Base-by-base conservation (phyloP, 2,888 invertebrate species). In the Macrophya alboannulata region DNA sequence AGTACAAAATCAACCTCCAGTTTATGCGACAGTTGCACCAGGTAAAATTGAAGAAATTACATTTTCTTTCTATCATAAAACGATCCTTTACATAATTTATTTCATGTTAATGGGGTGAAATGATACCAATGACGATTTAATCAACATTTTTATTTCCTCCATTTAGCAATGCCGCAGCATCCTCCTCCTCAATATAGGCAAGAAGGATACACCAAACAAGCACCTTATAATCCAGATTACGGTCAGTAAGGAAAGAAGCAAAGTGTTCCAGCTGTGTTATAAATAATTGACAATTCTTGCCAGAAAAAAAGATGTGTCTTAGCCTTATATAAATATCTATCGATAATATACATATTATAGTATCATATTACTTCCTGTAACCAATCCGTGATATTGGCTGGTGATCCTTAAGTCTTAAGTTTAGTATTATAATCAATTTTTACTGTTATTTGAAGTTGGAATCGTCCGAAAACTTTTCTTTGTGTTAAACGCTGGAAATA, bases 201-300 rank as follows among this genome's bases (percentile, higher is more conserved):
- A 17, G 90, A 90, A 84, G 86, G 88, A 6, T 92, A 92, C 81
- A 88, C 88, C 2, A 90, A 91, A 87, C 92, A 92, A 72, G 88
- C 92, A 15, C 89, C 92, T n/a, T 92, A 91, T 79, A 92, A 92
- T 87, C 92, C 92, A 40, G 87, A 88, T 76, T 92, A 90, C 83
- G 86, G 68, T 25, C 85, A 87, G 65, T 88, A 71, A 31, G 25
- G n/a, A 31, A 17, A 17, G 37, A 37, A 55, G 51, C 10, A 45
- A 55, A 15, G 17, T 77, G 12, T 45, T 21, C 1, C n/a, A n/a
- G n/a, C 31, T 17, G 9, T 55, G 51, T 55, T n/a, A 9, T n/a
- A 37, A 51, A 31, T 37, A 77, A 77, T 31, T 62, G 62, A 76
- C 48, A 12, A 76, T 21, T 76, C 76, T 76, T 76, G 76, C 76